Percentiles rank a stretch among this genome's conserved stretches.
Conservation (phyloP, 2,888 invertebrate species). For the Pegoplata infirma region DNA sequence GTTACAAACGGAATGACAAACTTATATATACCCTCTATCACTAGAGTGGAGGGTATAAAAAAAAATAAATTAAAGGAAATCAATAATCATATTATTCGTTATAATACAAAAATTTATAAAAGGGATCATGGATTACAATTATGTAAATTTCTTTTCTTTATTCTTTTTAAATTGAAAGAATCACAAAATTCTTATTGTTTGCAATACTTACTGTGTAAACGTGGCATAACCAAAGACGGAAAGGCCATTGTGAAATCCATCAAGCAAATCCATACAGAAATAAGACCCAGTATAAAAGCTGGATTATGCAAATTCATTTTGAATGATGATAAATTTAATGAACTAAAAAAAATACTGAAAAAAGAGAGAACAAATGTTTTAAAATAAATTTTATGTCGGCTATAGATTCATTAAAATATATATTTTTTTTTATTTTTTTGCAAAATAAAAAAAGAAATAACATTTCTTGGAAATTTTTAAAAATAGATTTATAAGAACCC, state of each 20-base stretch:
- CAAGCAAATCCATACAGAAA: conserved; percentile 33
- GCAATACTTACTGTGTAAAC: conserved; percentile 59
- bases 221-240: conserved; percentile 57
- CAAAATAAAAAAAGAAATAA: background rate
- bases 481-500: conserved; percentile 22
- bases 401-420: background rate
- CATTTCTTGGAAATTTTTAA: conserved; percentile 22
- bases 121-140: conserved; percentile 1
- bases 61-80: conserved; percentile 39
- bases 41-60: too few species aligned
- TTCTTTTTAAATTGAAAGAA: background rate
- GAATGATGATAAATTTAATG: conserved; percentile 25
- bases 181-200: background rate
- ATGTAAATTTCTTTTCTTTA: conserved; percentile 16
- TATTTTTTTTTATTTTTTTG: background rate
- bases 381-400: too few species aligned
- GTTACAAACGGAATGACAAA: too few species aligned
- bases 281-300: conserved; percentile 31
- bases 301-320: conserved; percentile 57
- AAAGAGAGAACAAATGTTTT: too few species aligned
- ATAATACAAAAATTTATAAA: background rate
- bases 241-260: conserved; percentile 40
- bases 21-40: too few species aligned
- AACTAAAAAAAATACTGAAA: conserved; percentile 28
- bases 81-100: conserved; percentile 30